Evolutionary conservation across 2,888 invertebrate genomes (phyloP).

Genomic region (Acronicta leporina): DNA sequence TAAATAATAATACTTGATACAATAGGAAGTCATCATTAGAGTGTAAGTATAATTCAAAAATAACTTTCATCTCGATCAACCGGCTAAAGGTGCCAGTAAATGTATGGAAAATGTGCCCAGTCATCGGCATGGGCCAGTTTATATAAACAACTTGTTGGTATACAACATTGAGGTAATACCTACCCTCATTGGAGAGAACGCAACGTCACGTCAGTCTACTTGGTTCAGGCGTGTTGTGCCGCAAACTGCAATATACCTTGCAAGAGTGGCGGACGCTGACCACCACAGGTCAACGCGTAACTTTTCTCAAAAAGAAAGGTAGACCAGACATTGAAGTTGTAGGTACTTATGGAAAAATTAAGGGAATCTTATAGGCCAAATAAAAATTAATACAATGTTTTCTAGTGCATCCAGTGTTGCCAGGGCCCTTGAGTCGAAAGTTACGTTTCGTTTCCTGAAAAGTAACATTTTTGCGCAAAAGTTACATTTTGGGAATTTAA

Average conservation of each 20-base stretch:
- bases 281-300: neutral
- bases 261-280: neutral
- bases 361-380: too few species aligned
- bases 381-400: too few species aligned
- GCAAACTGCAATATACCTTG: neutral
- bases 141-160: constrained; percentile 1
- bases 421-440: too few species aligned
- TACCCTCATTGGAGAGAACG: constrained; percentile 1
- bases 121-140: constrained; percentile 6
- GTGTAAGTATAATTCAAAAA: constrained; percentile 1
- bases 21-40: constrained; percentile 5
- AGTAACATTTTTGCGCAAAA: too few species aligned
- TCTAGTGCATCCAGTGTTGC: too few species aligned
- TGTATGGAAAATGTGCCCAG: constrained; percentile 1
- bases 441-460: too few species aligned
- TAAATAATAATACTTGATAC: too few species aligned
- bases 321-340: too few species aligned
- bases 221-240: neutral
- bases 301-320: too few species aligned
- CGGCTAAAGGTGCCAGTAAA: constrained; percentile 4
- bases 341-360: too few species aligned
- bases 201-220: neutral
- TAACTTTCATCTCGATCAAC: constrained; percentile 8
- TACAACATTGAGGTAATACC: constrained; percentile 1
- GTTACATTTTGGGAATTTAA: too few species aligned